Evolutionary conservation across 2,888 invertebrate genomes (phyloP).

Genomic region (Crocallis elinguaria): DNA sequence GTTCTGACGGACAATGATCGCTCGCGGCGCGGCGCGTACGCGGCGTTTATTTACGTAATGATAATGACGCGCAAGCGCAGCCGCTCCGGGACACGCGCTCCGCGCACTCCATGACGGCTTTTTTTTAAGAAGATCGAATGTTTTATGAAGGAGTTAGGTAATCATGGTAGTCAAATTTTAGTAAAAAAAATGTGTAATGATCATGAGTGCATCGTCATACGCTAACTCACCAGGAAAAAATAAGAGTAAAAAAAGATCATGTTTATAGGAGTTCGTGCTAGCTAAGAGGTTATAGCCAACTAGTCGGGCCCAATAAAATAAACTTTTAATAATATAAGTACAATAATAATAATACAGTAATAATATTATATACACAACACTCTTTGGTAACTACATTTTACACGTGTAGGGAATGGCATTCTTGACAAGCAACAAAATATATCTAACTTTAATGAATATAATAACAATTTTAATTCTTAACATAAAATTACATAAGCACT

Average conservation of each 20-base stretch:
- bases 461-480: constrained; percentile 13
- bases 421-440: not conserved
- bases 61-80: constrained; percentile 11
- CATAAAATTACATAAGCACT: constrained; percentile 12
- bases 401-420: not conserved
- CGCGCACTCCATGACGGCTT: not conserved
- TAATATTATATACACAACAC: no score
- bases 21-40: not conserved
- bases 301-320: no score
- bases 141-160: not conserved
- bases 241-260: no score
- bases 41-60: constrained; percentile 24
- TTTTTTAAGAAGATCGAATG: not conserved
- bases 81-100: constrained; percentile 15
- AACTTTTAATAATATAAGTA: no score
- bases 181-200: no score
- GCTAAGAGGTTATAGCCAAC: no score
- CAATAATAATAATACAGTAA: no score
- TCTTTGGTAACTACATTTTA: not conserved
- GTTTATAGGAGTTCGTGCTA: no score
- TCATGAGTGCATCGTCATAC: no score
- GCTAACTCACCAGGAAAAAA: no score
- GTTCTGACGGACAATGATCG: no score
- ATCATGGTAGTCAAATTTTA: no score
- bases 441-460: not conserved